Conservation (phyloP, 53 echinoderm and acorn worm species). For the Echinarachnius parma region DNA sequence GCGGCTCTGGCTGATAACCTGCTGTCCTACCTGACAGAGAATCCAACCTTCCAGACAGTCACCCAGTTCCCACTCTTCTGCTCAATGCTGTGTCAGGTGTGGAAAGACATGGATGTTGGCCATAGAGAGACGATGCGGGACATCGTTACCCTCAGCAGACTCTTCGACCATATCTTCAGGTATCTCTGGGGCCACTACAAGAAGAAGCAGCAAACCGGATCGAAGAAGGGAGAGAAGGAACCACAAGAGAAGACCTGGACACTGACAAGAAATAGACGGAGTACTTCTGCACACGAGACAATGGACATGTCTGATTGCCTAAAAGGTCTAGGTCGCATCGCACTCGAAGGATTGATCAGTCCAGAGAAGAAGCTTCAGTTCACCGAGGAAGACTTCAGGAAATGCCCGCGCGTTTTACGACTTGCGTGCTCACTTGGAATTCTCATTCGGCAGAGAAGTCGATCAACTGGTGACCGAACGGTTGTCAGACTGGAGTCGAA, state of each 20-base stretch:
- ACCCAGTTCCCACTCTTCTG: constrained; percentile 44
- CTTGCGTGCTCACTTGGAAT: constrained; percentile 15
- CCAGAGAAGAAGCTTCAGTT: constrained; percentile 42
- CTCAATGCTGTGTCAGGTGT: constrained; percentile 42
- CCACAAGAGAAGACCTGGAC: neutral
- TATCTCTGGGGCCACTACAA: constrained; percentile 38
- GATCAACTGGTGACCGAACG: neutral
- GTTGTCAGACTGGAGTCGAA: constrained; percentile 2
- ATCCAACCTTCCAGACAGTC: constrained; percentile 20
- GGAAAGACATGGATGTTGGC: constrained; percentile 13
- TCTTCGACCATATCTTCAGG: constrained; percentile 39
- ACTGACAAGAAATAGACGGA: neutral
- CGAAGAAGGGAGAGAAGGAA: neutral
- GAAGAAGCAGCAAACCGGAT: constrained; percentile 4
- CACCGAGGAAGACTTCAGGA: constrained; percentile 27
- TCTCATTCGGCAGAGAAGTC: constrained; percentile 27
- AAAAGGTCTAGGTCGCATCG: constrained; percentile 27
- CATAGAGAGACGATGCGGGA: constrained; percentile 17
- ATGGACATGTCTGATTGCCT: constrained; percentile 14
- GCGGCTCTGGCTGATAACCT: neutral
- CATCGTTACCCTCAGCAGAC: constrained; percentile 38
- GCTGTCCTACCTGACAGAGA: constrained; percentile 27
- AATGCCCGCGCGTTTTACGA: constrained; percentile 17
- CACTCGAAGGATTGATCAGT: constrained; percentile 33
- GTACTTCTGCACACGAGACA: neutral